phyloP scores from a whole-genome alignment of 2,888 invertebrate species.

The Icerya purchasi region DNA sequence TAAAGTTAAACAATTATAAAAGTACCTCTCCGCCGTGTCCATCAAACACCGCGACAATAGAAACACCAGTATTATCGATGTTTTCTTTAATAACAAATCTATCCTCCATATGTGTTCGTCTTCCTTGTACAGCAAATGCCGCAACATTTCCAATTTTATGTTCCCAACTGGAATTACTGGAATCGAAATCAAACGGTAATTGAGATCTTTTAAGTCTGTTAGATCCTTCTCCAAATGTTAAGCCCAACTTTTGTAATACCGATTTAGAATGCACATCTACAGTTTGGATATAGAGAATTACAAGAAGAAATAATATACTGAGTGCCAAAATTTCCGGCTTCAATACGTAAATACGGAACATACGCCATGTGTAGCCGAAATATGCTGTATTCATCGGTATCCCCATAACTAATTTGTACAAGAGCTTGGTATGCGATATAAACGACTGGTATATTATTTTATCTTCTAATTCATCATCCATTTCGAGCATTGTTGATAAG shows the following conservation, averaged over 20 bases:
- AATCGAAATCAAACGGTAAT: slow-evolving; percentile 20
- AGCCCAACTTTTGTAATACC: slow-evolving; percentile 15
- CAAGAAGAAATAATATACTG: slow-evolving; percentile 43
- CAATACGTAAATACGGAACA: slow-evolving; percentile 52
- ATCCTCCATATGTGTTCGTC: slow-evolving; percentile 83
- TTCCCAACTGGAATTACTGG: slow-evolving; percentile 47
- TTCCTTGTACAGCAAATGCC: slow-evolving; percentile 75
- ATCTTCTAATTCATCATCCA: slow-evolving; percentile 86
- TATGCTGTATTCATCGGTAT: slow-evolving; percentile 49
- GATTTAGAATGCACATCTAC: slow-evolving; percentile 44
- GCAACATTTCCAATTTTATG: slow-evolving; percentile 50
- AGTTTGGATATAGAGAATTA: slow-evolving; percentile 60
- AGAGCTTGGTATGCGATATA: slow-evolving; percentile 62
- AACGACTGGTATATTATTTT: slow-evolving; percentile 71
- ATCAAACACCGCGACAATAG: slow-evolving; percentile 80
- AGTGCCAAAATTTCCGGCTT: slow-evolving; percentile 60
- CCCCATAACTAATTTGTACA: slow-evolving; percentile 59
- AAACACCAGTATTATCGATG: slow-evolving; percentile 62
- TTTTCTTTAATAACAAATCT: slow-evolving; percentile 73
- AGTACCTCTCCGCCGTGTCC: slow-evolving; percentile 76
- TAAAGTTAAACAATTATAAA: too few species aligned
- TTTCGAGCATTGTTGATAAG: slow-evolving; percentile 22
- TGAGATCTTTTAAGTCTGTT: slow-evolving; percentile 12
- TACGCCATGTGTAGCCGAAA: slow-evolving; percentile 52
- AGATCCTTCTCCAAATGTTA: slow-evolving; percentile 10